Conservation (phyloP, 1,140 invertebrate genomes). For the Apolygus lucorum region DNA sequence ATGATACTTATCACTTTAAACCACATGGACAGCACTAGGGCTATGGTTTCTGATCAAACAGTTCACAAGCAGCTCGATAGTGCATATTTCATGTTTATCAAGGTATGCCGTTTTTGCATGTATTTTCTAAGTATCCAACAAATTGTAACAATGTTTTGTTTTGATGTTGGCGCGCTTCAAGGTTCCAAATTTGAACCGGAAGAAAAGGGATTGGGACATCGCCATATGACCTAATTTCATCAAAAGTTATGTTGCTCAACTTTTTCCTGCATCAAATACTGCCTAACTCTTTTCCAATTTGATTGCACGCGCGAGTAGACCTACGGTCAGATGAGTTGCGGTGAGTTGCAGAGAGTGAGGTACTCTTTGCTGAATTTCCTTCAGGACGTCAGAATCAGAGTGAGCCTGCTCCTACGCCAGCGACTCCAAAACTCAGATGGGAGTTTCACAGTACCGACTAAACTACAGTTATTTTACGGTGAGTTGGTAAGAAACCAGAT, state of each 20-base stretch:
- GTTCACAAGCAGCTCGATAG: slow-evolving; percentile 49
- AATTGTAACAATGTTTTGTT: too few relatives aligned
- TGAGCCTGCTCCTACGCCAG: slow-evolving; percentile 72
- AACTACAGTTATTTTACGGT: slow-evolving; percentile 32
- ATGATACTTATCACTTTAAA: slow-evolving; percentile 75
- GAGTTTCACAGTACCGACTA: slow-evolving; percentile 47
- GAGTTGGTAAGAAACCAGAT: slow-evolving; percentile 15
- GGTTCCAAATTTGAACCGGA: too few relatives aligned
- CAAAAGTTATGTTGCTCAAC: too few relatives aligned
- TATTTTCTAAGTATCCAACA: too few relatives aligned
- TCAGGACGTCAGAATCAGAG: slow-evolving; percentile 65
- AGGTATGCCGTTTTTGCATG: slow-evolving; percentile 45
- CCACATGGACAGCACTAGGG: slow-evolving; percentile 70
- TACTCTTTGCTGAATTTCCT: slow-evolving; percentile 65
- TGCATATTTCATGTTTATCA: slow-evolving; percentile 47
- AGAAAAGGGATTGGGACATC: too few relatives aligned
- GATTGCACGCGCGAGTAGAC: too few relatives aligned
- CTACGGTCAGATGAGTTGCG: slow-evolving; percentile 50
- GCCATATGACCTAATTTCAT: too few relatives aligned
- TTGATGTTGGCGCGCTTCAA: too few relatives aligned
- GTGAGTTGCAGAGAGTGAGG: slow-evolving; percentile 60
- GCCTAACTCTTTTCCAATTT: not conserved
- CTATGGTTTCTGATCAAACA: slow-evolving; percentile 46
- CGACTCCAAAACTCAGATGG: slow-evolving; percentile 74
- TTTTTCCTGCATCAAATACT: too few relatives aligned